Conservation (phyloP, 2,113 vertebrate genomes). For the Sterna hirundo region DNA sequence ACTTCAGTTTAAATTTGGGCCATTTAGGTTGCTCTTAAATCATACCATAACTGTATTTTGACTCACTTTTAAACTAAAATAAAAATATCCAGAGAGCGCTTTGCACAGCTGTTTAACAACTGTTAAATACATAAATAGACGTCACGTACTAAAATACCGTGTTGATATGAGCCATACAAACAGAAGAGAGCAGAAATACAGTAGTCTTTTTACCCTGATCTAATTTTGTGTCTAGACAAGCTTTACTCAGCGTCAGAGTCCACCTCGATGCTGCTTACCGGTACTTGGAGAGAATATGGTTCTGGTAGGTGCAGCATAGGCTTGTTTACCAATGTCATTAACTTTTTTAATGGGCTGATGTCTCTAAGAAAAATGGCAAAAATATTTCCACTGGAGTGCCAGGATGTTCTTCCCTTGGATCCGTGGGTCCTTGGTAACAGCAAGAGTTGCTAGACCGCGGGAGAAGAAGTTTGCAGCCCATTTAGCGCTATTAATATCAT, state of each 20-base stretch:
- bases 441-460: rapidly evolving
- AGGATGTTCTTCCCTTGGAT: neutral
- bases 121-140: constrained; percentile 49
- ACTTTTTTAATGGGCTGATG: neutral
- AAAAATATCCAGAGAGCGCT: constrained; percentile 42
- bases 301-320: neutral
- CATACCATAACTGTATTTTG: neutral
- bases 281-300: neutral
- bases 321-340: neutral
- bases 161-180: constrained; percentile 51
- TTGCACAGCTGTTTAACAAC: constrained; percentile 47
- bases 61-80: constrained; percentile 45
- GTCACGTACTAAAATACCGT: constrained; percentile 21
- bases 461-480: neutral
- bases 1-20: constrained; percentile 1
- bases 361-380: neutral
- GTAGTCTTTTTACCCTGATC: neutral
- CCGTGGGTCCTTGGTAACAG: rapidly evolving
- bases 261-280: neutral
- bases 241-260: neutral
- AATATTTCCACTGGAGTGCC: neutral
- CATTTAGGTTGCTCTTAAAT: constrained; percentile 15
- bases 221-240: constrained; percentile 47
- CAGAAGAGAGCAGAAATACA: constrained; percentile 40
- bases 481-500: neutral